phyloP scores from a whole-genome alignment of 2,888 invertebrate genomes.

The Lumbricus terrestris region DNA sequence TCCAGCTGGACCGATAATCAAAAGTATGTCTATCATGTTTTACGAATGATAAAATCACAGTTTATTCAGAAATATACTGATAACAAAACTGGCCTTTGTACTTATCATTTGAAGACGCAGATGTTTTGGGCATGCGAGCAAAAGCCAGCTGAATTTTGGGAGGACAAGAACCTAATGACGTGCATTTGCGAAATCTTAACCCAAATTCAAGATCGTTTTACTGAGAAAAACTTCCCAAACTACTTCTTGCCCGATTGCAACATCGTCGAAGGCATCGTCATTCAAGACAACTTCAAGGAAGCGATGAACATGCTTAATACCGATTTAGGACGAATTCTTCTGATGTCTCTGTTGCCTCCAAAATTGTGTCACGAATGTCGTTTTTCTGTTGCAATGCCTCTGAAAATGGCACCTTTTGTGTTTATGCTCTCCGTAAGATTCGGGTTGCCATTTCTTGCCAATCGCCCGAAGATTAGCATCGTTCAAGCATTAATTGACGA shows the following conservation, averaged over 20 bases:
- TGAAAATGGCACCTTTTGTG: too few species aligned
- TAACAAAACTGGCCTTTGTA: not conserved
- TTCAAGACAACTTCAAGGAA: too few species aligned
- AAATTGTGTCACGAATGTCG: too few species aligned
- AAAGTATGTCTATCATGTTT: not conserved
- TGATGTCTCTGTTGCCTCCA: too few species aligned
- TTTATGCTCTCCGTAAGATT: too few species aligned
- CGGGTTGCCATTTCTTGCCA: too few species aligned
- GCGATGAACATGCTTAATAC: too few species aligned
- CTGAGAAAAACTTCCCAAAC: not conserved
- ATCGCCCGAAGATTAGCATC: too few species aligned
- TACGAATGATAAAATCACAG: not conserved
- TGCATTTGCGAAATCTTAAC: not conserved
- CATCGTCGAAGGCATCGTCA: not conserved
- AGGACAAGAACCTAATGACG: not conserved
- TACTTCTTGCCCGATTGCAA: conserved; percentile 6
- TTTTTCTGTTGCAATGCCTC: too few species aligned
- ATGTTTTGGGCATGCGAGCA: conserved; percentile 21
- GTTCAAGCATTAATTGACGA: too few species aligned
- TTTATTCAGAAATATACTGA: not conserved
- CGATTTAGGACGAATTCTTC: too few species aligned
- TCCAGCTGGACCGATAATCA: not conserved
- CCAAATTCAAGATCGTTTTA: not conserved
- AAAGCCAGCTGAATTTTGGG: not conserved
- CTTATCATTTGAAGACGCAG: conserved; percentile 14